phyloP scores from a whole-genome alignment of 1,140 invertebrate species.

The Orius laevigatus region DNA sequence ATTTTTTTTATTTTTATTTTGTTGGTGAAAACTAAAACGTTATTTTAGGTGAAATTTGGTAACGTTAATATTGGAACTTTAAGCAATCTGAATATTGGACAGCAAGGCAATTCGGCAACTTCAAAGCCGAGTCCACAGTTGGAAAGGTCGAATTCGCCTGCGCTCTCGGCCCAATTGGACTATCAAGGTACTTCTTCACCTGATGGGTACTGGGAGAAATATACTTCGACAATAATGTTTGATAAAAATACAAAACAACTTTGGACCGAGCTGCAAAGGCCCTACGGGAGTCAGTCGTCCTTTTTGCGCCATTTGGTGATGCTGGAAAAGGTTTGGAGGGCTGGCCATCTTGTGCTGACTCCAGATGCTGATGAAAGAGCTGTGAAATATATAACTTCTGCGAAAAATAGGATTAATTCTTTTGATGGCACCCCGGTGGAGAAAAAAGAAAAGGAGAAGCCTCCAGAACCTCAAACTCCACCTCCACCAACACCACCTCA shows the following conservation, averaged over 20 bases:
- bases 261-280: conserved; percentile 64
- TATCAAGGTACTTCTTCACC: conserved; percentile 27
- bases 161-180: conserved; percentile 44
- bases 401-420: conserved; percentile 55
- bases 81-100: conserved; percentile 22
- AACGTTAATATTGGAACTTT: conserved; percentile 22
- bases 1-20: not conserved
- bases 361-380: conserved; percentile 54
- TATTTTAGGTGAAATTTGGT: conserved; percentile 22
- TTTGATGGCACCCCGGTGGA: conserved; percentile 36
- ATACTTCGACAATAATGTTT: conserved; percentile 57
- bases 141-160: not conserved
- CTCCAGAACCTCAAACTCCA: not conserved
- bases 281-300: conserved; percentile 68
- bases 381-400: conserved; percentile 56
- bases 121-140: not conserved
- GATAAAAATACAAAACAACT: conserved; percentile 60
- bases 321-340: conserved; percentile 54
- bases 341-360: conserved; percentile 54
- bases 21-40: not conserved
- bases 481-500: not conserved
- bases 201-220: conserved; percentile 47
- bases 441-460: conserved; percentile 1
- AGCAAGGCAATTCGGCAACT: conserved; percentile 12
- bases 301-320: conserved; percentile 64